phyloP scores from a whole-genome alignment of 2,888 invertebrate species.

The Drosophila algonquin region DNA sequence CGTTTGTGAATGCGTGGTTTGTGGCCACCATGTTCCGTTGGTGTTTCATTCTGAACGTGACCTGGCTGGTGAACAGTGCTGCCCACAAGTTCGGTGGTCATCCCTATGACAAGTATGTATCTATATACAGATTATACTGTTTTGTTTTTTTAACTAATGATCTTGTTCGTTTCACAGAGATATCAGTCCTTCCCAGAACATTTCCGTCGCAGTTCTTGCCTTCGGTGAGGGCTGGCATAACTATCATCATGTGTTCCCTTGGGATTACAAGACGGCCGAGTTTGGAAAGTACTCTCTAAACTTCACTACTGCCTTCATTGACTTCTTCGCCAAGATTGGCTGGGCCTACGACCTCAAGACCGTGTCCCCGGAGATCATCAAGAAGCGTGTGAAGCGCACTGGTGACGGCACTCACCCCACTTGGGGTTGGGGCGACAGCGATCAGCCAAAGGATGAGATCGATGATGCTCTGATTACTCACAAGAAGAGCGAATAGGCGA shows the following conservation, averaged over 20 bases:
- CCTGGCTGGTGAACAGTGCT: constrained; percentile 95
- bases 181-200: constrained; percentile 89
- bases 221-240: constrained; percentile 93
- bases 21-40: constrained; percentile 91
- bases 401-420: constrained; percentile 90
- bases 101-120: constrained; percentile 88
- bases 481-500: constrained; percentile 85
- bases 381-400: constrained; percentile 88
- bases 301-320: constrained; percentile 90
- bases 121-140: background rate
- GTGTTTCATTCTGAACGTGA: constrained; percentile 91
- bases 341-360: constrained; percentile 95
- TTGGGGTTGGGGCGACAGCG: constrained; percentile 93
- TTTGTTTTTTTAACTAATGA: background rate
- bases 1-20: constrained; percentile 87
- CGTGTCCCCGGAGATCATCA: constrained; percentile 88
- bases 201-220: constrained; percentile 86
- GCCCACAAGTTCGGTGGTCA: constrained; percentile 92
- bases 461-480: constrained; percentile 86
- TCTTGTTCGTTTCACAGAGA: constrained; percentile 76
- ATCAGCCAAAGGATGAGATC: constrained; percentile 86
- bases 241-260: constrained; percentile 93
- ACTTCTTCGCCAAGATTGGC: constrained; percentile 92
- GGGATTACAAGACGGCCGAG: constrained; percentile 93
- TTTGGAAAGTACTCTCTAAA: constrained; percentile 90